Evolutionary conservation across 1,140 invertebrate genomes (phyloP).

Genomic region (Eriocheir sinensis): DNA sequence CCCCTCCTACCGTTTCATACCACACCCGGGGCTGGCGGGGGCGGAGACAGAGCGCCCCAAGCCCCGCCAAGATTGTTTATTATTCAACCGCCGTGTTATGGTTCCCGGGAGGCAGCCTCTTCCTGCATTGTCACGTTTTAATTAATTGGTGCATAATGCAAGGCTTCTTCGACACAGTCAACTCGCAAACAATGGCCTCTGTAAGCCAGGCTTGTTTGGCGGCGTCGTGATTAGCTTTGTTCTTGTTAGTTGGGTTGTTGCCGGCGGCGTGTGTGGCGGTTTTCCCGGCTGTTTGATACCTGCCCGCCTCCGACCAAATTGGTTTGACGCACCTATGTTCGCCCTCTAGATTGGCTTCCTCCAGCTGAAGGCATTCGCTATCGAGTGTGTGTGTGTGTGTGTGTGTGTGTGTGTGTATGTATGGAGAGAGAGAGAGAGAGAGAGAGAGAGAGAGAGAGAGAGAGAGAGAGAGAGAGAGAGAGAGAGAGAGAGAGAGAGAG

Average conservation of each 20-base stretch:
- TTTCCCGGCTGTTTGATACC: constrained; percentile 21
- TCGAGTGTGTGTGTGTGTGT: too few relatives aligned
- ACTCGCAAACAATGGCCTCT: neutral
- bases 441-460: too few relatives aligned
- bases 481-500: too few relatives aligned
- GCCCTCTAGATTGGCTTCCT: constrained; percentile 11
- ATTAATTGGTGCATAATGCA: neutral
- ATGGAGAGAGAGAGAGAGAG: neutral
- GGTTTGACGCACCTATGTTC: neutral
- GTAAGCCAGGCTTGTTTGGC: neutral
- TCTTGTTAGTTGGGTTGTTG: neutral
- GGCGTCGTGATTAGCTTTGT: constrained; percentile 21
- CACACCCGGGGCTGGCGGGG: neutral
- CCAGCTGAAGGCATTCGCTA: neutral
- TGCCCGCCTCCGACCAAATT: neutral
- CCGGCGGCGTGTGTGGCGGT: neutral
- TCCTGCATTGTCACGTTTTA: constrained; percentile 2
- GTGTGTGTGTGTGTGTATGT: neutral
- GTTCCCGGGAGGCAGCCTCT: neutral
- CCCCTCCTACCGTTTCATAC: neutral
- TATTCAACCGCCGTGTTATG: constrained; percentile 24
- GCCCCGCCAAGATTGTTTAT: neutral
- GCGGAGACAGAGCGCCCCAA: neutral
- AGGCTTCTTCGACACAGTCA: constrained; percentile 13
- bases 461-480: too few relatives aligned